Conservation (phyloP, 1,140 invertebrate genomes). For the Papilio polytes region DNA sequence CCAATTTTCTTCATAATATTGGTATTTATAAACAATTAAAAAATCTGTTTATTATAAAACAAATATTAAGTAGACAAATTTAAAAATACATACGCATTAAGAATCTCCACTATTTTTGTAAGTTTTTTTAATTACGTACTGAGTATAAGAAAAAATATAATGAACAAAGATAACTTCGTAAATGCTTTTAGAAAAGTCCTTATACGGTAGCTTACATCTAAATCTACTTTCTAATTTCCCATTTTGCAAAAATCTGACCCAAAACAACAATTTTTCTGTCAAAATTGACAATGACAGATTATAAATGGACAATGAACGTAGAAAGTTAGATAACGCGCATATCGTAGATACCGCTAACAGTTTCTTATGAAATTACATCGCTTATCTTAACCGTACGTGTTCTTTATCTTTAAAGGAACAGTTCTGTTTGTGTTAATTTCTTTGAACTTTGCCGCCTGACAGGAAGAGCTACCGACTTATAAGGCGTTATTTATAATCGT, state of each 20-base stretch:
- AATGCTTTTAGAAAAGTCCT: neutral
- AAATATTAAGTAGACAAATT: too few relatives aligned
- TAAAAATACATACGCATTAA: too few relatives aligned
- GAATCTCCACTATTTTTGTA: too few relatives aligned
- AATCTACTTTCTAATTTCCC: neutral
- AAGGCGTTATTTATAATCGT: constrained; percentile 24
- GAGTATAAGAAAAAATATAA: too few relatives aligned
- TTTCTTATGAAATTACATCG: constrained; percentile 50
- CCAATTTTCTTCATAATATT: too few relatives aligned
- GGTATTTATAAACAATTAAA: too few relatives aligned
- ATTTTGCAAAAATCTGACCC: neutral
- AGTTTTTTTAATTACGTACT: too few relatives aligned
- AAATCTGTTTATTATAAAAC: too few relatives aligned
- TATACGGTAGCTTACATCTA: too few relatives aligned
- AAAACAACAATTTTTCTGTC: constrained; percentile 8
- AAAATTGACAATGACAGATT: constrained; percentile 2
- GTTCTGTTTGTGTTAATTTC: constrained; percentile 45
- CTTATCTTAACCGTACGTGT: constrained; percentile 50
- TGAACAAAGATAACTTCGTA: too few relatives aligned
- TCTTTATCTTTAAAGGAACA: constrained; percentile 48
- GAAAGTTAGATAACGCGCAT: constrained; percentile 7
- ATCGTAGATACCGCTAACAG: constrained; percentile 45
- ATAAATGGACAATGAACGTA: neutral
- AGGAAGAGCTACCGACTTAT: constrained; percentile 36
- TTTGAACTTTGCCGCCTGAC: constrained; percentile 43